Evolutionary conservation across 2,888 invertebrate species (phyloP).

Genomic region (Dolichomitus sp.): DNA sequence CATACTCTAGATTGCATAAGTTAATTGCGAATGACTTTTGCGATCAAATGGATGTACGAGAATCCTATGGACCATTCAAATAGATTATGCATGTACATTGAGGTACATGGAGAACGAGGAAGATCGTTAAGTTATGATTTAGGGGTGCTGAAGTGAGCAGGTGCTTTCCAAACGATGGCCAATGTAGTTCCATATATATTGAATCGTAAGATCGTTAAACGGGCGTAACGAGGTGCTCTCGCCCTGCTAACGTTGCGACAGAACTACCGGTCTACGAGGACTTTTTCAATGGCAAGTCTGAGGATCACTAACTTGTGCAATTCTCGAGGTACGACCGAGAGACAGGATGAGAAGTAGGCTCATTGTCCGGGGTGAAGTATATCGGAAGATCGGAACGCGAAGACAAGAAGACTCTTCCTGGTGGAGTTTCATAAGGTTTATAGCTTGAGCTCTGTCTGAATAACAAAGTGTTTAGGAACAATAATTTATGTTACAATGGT

Average conservation of each 20-base stretch:
- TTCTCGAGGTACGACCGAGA: constrained; percentile 63
- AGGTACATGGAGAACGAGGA: constrained; percentile 2
- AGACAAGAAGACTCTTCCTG: constrained; percentile 28
- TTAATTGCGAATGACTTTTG: constrained; percentile 25
- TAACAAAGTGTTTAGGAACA: neutral
- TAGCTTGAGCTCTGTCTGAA: neutral
- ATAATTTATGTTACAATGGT: neutral
- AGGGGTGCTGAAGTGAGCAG: neutral
- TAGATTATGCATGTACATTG: neutral
- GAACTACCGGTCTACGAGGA: constrained; percentile 14
- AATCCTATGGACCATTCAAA: neutral
- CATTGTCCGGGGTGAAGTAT: constrained; percentile 74
- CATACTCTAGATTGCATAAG: constrained; percentile 1
- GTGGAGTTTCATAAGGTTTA: constrained; percentile 37
- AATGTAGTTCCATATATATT: neutral
- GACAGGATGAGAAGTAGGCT: constrained; percentile 78
- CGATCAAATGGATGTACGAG: constrained; percentile 8
- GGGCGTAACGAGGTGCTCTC: constrained; percentile 15
- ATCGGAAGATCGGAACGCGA: constrained; percentile 54
- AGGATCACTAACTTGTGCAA: constrained; percentile 17
- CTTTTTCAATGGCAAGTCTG: constrained; percentile 1
- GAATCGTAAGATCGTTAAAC: constrained; percentile 26
- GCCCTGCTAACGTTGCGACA: constrained; percentile 1
- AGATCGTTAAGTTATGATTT: constrained; percentile 43
- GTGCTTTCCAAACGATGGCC: neutral